Evolutionary conservation across 2,113 vertebrate species (phyloP).

Genomic region (Hippopotamus amphibius): DNA sequence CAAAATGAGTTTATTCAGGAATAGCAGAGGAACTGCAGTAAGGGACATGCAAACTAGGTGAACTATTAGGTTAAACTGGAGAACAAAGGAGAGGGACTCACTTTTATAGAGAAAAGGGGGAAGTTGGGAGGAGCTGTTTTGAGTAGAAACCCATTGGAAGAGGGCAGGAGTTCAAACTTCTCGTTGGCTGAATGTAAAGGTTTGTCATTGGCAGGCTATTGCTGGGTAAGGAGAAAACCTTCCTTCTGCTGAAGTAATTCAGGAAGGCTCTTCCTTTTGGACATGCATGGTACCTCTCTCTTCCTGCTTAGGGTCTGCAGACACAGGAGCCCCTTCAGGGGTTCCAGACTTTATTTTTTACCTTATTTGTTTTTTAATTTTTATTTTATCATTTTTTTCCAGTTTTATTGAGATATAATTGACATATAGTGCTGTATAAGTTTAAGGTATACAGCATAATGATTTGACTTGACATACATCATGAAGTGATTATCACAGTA

Average conservation of each 20-base stretch:
- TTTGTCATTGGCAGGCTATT: neutral
- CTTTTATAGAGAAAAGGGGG: neutral
- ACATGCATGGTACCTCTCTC: neutral
- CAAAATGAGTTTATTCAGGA: neutral
- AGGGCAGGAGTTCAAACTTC: neutral
- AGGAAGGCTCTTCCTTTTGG: neutral
- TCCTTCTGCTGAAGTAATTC: neutral
- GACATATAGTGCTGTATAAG: neutral
- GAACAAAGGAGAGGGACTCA: neutral
- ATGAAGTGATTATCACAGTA: neutral
- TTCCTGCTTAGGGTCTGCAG: neutral
- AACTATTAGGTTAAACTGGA: neutral
- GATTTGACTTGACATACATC: too few relatives aligned
- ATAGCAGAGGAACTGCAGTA: neutral
- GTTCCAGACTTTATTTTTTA: neutral
- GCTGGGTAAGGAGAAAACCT: neutral
- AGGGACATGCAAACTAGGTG: neutral
- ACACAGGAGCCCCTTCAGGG: neutral
- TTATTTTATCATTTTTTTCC: neutral
- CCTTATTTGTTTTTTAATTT: neutral
- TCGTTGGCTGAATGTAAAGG: neutral
- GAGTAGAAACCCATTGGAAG: neutral
- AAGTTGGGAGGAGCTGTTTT: neutral
- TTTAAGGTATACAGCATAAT: neutral
- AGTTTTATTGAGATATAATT: neutral